Evolutionary conservation across 1,140 invertebrate genomes (phyloP).

Genomic region (Zaprionus taronus): DNA sequence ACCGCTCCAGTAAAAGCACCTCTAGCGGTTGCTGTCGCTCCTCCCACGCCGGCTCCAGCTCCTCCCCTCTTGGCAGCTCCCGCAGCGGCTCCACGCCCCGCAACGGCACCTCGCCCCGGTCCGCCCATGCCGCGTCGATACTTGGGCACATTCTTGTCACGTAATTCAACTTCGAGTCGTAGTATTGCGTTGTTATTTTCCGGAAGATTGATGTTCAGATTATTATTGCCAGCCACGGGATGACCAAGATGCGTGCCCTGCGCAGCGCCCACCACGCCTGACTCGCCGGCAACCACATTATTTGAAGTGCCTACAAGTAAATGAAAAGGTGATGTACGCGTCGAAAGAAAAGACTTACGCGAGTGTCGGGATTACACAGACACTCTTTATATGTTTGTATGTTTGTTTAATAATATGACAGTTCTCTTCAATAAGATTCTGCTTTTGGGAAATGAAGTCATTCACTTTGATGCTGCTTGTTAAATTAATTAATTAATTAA

Average conservation of each 20-base stretch:
- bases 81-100: constrained; percentile 40
- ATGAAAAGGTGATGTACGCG: constrained; percentile 54
- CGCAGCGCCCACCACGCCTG: constrained; percentile 9
- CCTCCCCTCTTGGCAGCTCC: constrained; percentile 20
- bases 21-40: constrained; percentile 1
- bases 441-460: background rate
- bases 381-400: background rate
- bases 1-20: constrained; percentile 15
- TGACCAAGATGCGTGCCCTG: constrained; percentile 10
- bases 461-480: background rate
- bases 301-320: constrained; percentile 73
- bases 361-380: background rate
- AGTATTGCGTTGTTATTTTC: constrained; percentile 83
- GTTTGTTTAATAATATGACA: background rate
- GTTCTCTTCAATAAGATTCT: background rate
- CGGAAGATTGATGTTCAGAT: constrained; percentile 84
- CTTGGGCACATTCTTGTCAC: constrained; percentile 84
- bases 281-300: constrained; percentile 53
- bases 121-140: constrained; percentile 62
- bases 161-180: constrained; percentile 84
- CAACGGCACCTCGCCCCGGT: constrained; percentile 43
- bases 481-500: background rate
- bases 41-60: background rate
- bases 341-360: background rate
- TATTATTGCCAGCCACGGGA: constrained; percentile 76